Evolutionary conservation across 2,888 invertebrate genomes (phyloP).

Genomic region (Xestia sexstrigata): DNA sequence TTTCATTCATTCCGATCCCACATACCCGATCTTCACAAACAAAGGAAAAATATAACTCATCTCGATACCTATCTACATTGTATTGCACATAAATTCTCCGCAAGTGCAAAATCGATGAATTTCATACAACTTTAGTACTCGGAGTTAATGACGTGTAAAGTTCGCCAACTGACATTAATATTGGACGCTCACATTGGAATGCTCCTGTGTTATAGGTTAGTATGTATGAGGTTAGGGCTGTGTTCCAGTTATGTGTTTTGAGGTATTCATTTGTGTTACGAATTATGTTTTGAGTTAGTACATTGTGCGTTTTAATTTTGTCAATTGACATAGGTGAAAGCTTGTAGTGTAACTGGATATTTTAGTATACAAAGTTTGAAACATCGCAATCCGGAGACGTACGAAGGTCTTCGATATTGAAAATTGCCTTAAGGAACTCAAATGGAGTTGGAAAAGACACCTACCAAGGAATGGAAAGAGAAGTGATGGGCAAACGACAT

Average conservation of each 20-base stretch:
- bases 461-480: too few species aligned
- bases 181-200: constrained; percentile 49
- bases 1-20: constrained; percentile 43
- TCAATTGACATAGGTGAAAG: neutral
- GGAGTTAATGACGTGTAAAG: constrained; percentile 77
- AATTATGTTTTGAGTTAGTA: constrained; percentile 16
- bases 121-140: constrained; percentile 66
- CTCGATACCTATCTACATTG: constrained; percentile 58
- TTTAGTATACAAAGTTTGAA: too few species aligned
- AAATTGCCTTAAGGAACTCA: too few species aligned
- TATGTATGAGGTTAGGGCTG: constrained; percentile 25
- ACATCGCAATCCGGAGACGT: too few species aligned
- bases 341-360: too few species aligned
- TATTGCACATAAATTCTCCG: constrained; percentile 65
- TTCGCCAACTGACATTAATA: constrained; percentile 77
- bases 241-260: constrained; percentile 24
- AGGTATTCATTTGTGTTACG: constrained; percentile 25
- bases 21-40: constrained; percentile 48
- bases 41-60: constrained; percentile 63
- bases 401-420: too few species aligned
- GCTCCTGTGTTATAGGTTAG: neutral
- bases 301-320: neutral
- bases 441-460: too few species aligned
- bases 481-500: too few species aligned
- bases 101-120: constrained; percentile 68